Conservation (phyloP, 2,888 invertebrate species). For the Mythimna albipuncta region DNA sequence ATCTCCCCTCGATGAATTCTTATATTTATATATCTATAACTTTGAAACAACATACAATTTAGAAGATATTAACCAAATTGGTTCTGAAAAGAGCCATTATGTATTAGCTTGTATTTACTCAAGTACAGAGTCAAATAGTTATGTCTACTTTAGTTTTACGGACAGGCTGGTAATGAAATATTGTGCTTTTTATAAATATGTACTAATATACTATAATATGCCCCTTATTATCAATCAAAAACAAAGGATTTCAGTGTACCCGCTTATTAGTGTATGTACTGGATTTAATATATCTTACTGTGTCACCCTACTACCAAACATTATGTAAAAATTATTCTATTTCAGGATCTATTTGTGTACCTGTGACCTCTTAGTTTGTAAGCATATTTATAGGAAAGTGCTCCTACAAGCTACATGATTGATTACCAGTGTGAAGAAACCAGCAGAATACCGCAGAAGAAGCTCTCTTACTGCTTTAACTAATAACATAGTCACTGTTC, state of each 20-base stretch:
- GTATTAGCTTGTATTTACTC: constrained; percentile 7
- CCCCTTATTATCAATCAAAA: neutral
- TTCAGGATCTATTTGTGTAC: constrained; percentile 41
- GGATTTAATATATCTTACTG: constrained; percentile 16
- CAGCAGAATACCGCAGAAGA: constrained; percentile 33
- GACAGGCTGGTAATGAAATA: neutral
- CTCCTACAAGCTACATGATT: constrained; percentile 29
- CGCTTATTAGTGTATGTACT: constrained; percentile 15
- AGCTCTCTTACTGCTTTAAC: constrained; percentile 46
- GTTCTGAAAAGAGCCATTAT: neutral
- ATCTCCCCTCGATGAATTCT: neutral
- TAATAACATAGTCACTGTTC: constrained; percentile 38
- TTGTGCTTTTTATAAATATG: neutral
- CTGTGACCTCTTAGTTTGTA: constrained; percentile 42
- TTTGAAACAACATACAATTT: constrained; percentile 11
- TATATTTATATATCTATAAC: constrained; percentile 6
- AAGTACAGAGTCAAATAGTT: constrained; percentile 1
- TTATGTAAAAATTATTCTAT: constrained; percentile 27
- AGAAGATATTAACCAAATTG: neutral
- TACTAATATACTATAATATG: neutral
- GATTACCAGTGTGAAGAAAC: constrained; percentile 44
- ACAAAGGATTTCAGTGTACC: constrained; percentile 13
- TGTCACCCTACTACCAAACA: neutral
- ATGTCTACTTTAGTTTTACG: neutral
- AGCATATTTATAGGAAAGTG: constrained; percentile 42